Conservation (phyloP, 92 coral and sea anemone species). For the Paramuricea clavata region DNA sequence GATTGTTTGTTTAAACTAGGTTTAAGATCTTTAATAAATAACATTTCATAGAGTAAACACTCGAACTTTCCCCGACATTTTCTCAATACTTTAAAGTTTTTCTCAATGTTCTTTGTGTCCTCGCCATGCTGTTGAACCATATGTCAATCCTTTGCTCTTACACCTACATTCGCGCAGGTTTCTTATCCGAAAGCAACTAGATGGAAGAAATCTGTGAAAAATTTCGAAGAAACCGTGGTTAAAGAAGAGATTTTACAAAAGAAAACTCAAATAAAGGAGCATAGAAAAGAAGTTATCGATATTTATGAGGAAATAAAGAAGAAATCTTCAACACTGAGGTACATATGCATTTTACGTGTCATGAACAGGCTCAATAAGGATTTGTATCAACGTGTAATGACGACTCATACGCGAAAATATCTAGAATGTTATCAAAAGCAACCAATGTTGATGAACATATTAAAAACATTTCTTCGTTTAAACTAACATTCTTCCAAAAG, state of each 20-base stretch:
- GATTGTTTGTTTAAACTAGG: no score
- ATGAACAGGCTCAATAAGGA: constrained; percentile 10
- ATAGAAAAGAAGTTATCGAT: constrained; percentile 35
- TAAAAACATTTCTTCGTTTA: constrained; percentile 51
- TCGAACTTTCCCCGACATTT: no score
- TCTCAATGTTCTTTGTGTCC: no score
- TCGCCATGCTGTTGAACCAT: no score
- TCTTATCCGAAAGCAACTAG: background rate
- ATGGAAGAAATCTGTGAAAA: constrained; percentile 54
- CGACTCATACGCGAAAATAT: constrained; percentile 44
- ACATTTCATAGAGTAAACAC: no score
- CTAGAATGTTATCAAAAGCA: constrained; percentile 27
- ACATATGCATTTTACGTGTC: constrained; percentile 36
- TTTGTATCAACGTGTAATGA: constrained; percentile 28
- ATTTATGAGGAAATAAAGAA: constrained; percentile 45
- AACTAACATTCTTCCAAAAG: constrained; percentile 55
- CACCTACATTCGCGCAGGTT: constrained; percentile 2
- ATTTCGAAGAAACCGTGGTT: no score
- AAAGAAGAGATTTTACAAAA: constrained; percentile 39
- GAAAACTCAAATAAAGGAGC: background rate
- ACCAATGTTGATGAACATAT: no score
- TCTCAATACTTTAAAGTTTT: no score
- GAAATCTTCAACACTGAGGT: constrained; percentile 44
- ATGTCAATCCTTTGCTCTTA: background rate
- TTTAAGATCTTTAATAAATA: no score